Conservation (phyloP, 2,113 vertebrate genomes). For the Scatophagus argus region DNA sequence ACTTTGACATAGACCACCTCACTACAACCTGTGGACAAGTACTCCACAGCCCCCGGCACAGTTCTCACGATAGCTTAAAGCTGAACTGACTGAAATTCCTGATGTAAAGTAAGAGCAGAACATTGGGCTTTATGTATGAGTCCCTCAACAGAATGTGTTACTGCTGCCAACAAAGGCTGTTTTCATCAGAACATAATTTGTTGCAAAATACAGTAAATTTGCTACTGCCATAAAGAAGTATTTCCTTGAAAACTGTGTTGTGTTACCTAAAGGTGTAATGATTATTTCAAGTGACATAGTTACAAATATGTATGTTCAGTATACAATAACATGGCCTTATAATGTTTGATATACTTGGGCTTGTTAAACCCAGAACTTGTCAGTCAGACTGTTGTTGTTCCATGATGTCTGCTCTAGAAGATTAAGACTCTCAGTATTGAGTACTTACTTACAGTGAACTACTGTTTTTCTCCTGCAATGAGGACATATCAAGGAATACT, state of each 20-base stretch:
- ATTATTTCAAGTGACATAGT: neutral
- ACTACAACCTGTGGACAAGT: neutral
- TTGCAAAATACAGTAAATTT: neutral
- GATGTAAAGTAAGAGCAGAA: conserved; percentile 44
- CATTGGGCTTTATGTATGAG: conserved; percentile 24
- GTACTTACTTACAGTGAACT: neutral
- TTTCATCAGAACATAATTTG: neutral
- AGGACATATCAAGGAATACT: too few species aligned
- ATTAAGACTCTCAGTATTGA: neutral
- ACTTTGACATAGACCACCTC: conserved; percentile 29
- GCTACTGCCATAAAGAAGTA: neutral
- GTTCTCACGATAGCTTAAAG: conserved; percentile 48
- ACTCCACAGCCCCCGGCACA: neutral
- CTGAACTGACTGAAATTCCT: conserved; percentile 28
- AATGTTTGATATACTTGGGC: neutral
- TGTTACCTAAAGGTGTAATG: neutral
- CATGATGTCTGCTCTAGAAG: neutral
- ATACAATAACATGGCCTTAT: neutral
- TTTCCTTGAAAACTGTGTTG: neutral
- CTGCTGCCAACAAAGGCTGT: neutral
- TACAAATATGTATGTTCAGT: neutral
- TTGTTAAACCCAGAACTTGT: neutral
- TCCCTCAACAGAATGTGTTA: conserved; percentile 14
- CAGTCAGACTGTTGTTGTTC: neutral
- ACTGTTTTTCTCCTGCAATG: neutral